Evolutionary conservation across 1,140 invertebrate genomes (phyloP).

Genomic region (Leptoteleia sp.): DNA sequence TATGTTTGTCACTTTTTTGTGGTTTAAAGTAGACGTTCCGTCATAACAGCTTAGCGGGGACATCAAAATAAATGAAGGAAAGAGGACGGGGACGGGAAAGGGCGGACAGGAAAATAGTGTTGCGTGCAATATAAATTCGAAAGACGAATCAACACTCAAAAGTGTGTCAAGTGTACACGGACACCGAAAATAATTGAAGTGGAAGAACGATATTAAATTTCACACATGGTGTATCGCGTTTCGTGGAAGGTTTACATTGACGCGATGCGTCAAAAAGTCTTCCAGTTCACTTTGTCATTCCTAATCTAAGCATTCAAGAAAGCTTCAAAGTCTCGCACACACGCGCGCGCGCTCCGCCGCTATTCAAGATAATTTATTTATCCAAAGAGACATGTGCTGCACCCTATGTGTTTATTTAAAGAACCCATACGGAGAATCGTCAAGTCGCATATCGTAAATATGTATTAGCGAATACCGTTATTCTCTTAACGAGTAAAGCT

Average conservation of each 20-base stretch:
- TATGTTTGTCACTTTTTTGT: background rate
- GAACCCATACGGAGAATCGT: slow-evolving; percentile 62
- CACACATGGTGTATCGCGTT: slow-evolving; percentile 51
- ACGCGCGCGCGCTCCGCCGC: slow-evolving; percentile 29
- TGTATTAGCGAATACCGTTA: slow-evolving; percentile 62
- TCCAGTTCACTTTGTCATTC: slow-evolving; percentile 55
- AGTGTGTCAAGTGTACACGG: slow-evolving; percentile 42
- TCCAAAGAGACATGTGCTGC: slow-evolving; percentile 60
- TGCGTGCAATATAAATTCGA: slow-evolving; percentile 18
- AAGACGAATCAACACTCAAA: slow-evolving; percentile 24
- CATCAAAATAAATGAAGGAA: slow-evolving; percentile 3
- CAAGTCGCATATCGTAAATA: slow-evolving; percentile 60
- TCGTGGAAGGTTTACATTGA: slow-evolving; percentile 48
- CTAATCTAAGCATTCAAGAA: slow-evolving; percentile 57
- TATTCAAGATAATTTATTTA: slow-evolving; percentile 64
- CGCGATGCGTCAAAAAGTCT: slow-evolving; percentile 50
- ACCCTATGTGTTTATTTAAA: slow-evolving; percentile 64
- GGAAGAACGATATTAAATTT: slow-evolving; percentile 40
- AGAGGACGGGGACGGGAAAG: background rate
- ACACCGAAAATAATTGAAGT: slow-evolving; percentile 48
- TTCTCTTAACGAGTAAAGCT: slow-evolving; percentile 60
- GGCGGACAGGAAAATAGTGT: slow-evolving; percentile 5
- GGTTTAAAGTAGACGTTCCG: background rate
- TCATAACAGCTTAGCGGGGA: slow-evolving; percentile 5
- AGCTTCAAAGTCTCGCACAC: slow-evolving; percentile 53